Percentiles rank a stretch among this genome's conserved stretches.
phyloP scores from a whole-genome alignment of 2,113 vertebrate genomes.

The Cnemophilus loriae region DNA sequence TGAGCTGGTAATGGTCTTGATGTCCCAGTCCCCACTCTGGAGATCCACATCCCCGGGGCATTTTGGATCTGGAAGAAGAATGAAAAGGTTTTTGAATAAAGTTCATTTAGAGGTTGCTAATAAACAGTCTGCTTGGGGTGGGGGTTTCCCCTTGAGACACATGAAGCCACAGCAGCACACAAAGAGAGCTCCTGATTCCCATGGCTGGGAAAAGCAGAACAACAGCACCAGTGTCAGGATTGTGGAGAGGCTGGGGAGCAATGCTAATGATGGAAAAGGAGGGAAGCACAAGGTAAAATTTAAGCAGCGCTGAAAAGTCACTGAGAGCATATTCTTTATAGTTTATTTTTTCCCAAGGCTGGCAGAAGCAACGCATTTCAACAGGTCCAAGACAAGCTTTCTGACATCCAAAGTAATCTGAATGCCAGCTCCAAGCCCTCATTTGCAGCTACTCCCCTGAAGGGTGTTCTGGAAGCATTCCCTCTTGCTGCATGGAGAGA shows the following conservation, averaged over 20 bases:
- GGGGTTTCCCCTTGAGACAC: background rate
- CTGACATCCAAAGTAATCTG: background rate
- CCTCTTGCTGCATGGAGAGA: rapidly evolving
- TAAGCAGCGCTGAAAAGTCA: background rate
- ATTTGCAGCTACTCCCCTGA: background rate
- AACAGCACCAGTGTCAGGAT: background rate
- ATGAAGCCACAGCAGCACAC: background rate
- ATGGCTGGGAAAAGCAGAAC: background rate
- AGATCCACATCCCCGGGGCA: slow-evolving; percentile 90
- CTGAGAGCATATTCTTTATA: background rate
- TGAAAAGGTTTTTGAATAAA: background rate
- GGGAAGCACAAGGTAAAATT: background rate
- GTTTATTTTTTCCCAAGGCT: background rate
- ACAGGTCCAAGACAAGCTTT: background rate
- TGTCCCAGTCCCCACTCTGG: slow-evolving; percentile 84
- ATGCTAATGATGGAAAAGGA: background rate
- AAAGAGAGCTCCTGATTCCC: background rate
- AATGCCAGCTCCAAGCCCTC: background rate
- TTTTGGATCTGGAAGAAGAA: slow-evolving; percentile 76
- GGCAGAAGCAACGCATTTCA: background rate
- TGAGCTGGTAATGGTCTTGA: slow-evolving; percentile 95
- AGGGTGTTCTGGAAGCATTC: background rate
- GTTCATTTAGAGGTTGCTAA: background rate
- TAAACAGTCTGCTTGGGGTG: background rate
- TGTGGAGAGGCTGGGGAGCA: background rate